Conservation (phyloP, 2,113 vertebrate genomes). For the Miniopterus natalensis region DNA sequence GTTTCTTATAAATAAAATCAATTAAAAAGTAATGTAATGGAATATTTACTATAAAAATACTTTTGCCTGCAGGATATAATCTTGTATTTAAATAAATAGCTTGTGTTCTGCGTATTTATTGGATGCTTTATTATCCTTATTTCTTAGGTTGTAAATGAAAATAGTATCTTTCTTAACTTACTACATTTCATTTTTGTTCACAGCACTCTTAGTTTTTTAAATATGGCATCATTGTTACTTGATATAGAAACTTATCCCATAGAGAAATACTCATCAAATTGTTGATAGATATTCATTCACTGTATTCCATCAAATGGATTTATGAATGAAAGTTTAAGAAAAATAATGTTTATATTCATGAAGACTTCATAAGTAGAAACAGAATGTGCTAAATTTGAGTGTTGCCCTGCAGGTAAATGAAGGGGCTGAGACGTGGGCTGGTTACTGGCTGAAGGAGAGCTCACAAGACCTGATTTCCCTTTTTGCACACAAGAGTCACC, state of each 20-base stretch:
- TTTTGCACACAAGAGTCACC: not conserved
- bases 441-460: not conserved
- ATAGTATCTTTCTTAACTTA: not conserved
- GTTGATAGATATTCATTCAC: not conserved
- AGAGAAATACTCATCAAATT: not conserved
- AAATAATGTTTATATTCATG: not conserved
- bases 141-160: not conserved
- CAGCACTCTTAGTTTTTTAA: not conserved
- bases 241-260: not conserved
- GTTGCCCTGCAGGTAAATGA: not conserved
- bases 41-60: constrained; percentile 1
- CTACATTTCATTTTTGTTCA: not conserved
- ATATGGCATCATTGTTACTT: not conserved
- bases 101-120: not conserved
- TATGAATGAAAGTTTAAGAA: not conserved
- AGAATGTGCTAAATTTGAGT: not conserved
- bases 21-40: not conserved
- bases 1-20: not conserved
- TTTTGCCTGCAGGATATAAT: not conserved
- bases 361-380: not conserved
- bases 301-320: not conserved
- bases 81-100: not conserved
- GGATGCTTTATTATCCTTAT: not conserved
- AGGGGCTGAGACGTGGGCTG: not conserved
- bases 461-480: not conserved